Base-by-base conservation (phyloP, 2,797 vertebrate genomes). In the Sylvia borin region DNA sequence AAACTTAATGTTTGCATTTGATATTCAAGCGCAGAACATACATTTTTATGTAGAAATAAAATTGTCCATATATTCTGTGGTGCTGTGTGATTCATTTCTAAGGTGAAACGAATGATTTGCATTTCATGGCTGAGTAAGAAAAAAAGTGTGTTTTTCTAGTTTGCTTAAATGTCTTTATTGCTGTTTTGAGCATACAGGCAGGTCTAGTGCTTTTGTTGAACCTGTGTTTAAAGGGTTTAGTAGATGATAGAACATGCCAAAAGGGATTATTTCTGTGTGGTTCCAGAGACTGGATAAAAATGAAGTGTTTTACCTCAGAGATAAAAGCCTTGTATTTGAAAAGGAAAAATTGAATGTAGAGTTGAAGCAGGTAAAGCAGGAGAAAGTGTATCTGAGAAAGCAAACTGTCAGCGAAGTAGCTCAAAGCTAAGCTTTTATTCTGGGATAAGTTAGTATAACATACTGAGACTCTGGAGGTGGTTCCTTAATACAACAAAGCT, bases 41-140 rank as follows among this genome's bases (percentile, higher is more conserved):
- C 54, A 86, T 88, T 96, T 95, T 96, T 70, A 79, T 96, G 88
- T 84, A 92, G 76, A 70, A 92, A 92, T 96, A 93, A 96, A 97
- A 58, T 94, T 66, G 94, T 84, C 70, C 7, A 18, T 79, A 53
- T 92, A 80, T 83, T 90, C 55, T 85, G 25, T 75, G 72, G 26
- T 85, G 68, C 42, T 65, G 26, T 76, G 43, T 93, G 86, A 95
- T 96, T 93, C 4, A 85, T 94, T 94, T 95, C 75, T 76, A 61
- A 85, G 78, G 83, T 3, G 14, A 82, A 67, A 67, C 1, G 7
- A 60, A 43, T 60, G 32, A 87, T 94, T 93, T 95, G 77, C 61
- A 74, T 96, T 95, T 85, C 81, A 77, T 73, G 74, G 5, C 48
- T 67, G 20, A 57, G 40, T 68, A 65, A 60, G 40, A 34, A 92